Conservation (phyloP, 2,888 invertebrate species). For the Lordiphosa fenestrarum region DNA sequence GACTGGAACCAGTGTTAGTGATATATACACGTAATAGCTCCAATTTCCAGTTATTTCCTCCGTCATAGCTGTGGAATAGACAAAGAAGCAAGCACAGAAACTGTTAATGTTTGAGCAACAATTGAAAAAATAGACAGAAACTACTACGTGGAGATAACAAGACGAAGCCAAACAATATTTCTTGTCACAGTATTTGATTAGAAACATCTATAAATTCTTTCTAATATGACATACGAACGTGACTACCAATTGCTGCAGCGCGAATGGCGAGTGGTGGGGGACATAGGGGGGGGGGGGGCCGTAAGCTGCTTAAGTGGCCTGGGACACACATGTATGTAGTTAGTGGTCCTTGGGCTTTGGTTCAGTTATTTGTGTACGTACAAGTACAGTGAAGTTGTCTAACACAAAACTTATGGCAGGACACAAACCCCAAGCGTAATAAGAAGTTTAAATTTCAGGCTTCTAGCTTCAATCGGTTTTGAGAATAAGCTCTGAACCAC, state of each 20-base stretch:
- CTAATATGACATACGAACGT: constrained; percentile 37
- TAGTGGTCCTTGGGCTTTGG: no score
- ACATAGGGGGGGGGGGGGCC: background rate
- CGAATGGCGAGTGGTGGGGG: background rate
- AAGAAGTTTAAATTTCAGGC: no score
- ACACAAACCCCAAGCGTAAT: no score
- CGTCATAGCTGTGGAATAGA: constrained; percentile 76
- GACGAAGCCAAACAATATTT: background rate
- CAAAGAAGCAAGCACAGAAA: constrained; percentile 9
- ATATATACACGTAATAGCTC: constrained; percentile 79
- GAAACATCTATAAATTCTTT: constrained; percentile 48
- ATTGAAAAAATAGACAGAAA: constrained; percentile 3
- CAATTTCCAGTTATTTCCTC: constrained; percentile 79
- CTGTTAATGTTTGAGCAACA: constrained; percentile 8
- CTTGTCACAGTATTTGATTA: constrained; percentile 53
- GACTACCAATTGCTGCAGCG: constrained; percentile 15
- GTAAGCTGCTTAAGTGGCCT: constrained; percentile 33
- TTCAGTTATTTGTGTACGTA: background rate
- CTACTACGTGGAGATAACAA: constrained; percentile 1
- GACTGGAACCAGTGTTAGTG: constrained; percentile 79
- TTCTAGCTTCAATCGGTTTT: no score
- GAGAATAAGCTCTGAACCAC: no score
- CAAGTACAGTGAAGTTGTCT: no score
- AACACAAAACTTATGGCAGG: no score
- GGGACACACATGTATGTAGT: constrained; percentile 4